These are phyloP conservation scores for Cylloceria caligata DNA, from an alignment of 2,888 invertebrate genomes.

Conservation along the genomic window DNA sequence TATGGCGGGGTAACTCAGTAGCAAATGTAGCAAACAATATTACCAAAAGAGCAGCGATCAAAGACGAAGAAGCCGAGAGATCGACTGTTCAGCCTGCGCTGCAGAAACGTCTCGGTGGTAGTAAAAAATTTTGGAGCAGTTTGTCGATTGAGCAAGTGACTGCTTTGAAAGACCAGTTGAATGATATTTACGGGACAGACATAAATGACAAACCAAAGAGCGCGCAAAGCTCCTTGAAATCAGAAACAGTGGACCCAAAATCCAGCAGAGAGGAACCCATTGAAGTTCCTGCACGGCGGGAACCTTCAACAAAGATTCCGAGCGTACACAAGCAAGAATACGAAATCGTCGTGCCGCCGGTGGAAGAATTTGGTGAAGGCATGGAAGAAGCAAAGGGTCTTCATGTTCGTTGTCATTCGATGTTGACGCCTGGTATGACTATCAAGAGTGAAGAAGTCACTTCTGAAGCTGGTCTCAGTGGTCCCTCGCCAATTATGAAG, in stretches of 20 bases:
- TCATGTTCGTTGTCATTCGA: slow-evolving; percentile 82
- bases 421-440: slow-evolving; percentile 75
- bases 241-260: slow-evolving; percentile 35
- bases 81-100: slow-evolving; percentile 85
- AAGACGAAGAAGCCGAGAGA: slow-evolving; percentile 81
- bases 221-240: slow-evolving; percentile 36
- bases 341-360: slow-evolving; percentile 79
- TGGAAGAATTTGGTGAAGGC: slow-evolving; percentile 67
- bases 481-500: slow-evolving; percentile 69
- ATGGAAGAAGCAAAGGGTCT: slow-evolving; percentile 74
- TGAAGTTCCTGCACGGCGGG: slow-evolving; percentile 10
- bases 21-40: slow-evolving; percentile 91
- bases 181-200: slow-evolving; percentile 91
- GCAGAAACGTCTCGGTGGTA: slow-evolving; percentile 87
- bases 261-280: slow-evolving; percentile 4
- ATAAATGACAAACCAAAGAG: slow-evolving; percentile 75
- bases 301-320: not conserved
- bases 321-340: slow-evolving; percentile 68
- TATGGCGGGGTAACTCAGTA: slow-evolving; percentile 94
- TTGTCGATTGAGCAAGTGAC: slow-evolving; percentile 93
- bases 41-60: slow-evolving; percentile 86
- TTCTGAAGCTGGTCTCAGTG: slow-evolving; percentile 8
- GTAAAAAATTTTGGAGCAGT: slow-evolving; percentile 93
- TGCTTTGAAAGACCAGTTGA: slow-evolving; percentile 91
- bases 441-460: slow-evolving; percentile 47